Percentiles rank a stretch among this genome's conserved stretches.
phyloP scores from a whole-genome alignment of 2,113 vertebrate genomes.

The Chloroceryle aenea region DNA sequence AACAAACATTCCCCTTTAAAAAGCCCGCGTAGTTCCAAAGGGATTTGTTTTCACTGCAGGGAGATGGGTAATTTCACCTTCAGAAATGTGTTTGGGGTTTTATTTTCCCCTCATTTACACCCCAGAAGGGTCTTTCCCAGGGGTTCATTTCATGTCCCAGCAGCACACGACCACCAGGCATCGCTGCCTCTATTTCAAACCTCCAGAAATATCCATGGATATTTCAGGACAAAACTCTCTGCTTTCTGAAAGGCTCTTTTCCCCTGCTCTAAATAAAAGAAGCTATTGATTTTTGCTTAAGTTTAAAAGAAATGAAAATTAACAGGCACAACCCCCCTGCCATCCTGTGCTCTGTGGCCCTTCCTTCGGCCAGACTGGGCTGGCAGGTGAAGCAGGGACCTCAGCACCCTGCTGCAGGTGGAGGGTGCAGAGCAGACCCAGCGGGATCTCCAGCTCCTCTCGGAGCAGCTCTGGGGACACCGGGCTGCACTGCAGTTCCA shows the following conservation, averaged over 20 bases:
- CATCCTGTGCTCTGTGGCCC: neutral
- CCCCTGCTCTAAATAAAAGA: neutral
- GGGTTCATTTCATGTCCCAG: neutral
- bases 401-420: too few relatives aligned
- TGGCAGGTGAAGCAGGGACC: too few relatives aligned
- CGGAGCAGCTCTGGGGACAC: accelerated
- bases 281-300: neutral
- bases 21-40: neutral
- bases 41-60: neutral
- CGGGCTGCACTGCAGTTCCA: neutral
- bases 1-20: neutral
- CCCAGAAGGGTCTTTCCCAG: neutral
- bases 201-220: too few relatives aligned
- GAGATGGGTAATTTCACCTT: neutral
- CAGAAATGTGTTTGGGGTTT: neutral
- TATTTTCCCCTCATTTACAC: neutral
- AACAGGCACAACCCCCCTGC: too few relatives aligned
- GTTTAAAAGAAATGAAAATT: neutral
- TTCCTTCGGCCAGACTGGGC: too few relatives aligned
- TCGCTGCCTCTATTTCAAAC: neutral
- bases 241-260: neutral
- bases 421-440: too few relatives aligned
- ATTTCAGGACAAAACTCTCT: neutral
- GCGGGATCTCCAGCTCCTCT: accelerated
- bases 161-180: accelerated